Base-by-base conservation (phyloP, 2,888 invertebrate species). In the Antitype chi region DNA sequence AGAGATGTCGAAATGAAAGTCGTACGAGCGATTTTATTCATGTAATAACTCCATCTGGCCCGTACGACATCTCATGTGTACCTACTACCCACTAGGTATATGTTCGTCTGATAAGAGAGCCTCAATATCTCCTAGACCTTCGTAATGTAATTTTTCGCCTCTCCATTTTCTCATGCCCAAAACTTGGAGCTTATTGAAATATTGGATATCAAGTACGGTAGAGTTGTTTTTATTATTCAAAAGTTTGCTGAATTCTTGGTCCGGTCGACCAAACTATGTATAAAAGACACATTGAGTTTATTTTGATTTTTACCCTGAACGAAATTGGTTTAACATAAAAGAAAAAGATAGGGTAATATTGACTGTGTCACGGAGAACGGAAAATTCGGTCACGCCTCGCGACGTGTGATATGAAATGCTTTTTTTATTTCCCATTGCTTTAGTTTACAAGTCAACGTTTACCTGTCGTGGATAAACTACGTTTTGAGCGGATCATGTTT, bases 181-280 rank as follows among this genome's bases (percentile, higher is more conserved):
- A 95, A 95, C 93, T 95, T 94, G 91, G 92, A 92, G 92, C 90
- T 92, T 95, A 96, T 96, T 95, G 95, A 95, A 96, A 96, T 95
- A 96, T 96, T 94, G 95, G 94, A 96, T 96, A 94, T 96, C 95
- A 94, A 96, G 94, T 94, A 91, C 94, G 94, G 93, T 93, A 86
- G 92, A 94, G 92, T 94, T 95, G 94, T 94, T 94, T 95, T 94
- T 95, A 93, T 95, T 94, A 93, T 94, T 94, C 93, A 92, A 95
- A 95, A 94, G 90, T 95, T 94, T 91, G 80, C 87, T 86, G 86
- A 90, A 90, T 91, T 90, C 90, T 90, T 89, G 86, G 88, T 89
- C 85, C 89, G 89, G 85, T 78, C 88, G 77, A 78, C 86, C 88
- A 88, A 88, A 90, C 90, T 90, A 88, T 88, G 88, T 89, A 90